Conservation (phyloP, 2,888 invertebrate species). For the Aphodius sticticus region DNA sequence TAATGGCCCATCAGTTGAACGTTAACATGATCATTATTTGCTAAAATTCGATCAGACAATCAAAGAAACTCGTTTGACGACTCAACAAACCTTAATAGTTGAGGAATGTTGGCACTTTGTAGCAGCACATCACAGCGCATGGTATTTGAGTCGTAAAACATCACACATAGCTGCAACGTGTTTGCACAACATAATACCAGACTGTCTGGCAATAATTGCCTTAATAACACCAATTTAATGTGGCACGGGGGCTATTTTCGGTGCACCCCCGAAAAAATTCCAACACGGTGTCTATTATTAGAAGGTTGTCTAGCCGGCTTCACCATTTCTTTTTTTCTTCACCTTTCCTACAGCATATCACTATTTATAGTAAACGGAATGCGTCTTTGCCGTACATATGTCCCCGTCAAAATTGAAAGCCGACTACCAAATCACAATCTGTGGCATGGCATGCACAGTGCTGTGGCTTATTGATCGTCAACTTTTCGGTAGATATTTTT, state of each 20-base stretch:
- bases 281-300: conserved; percentile 25
- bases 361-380: conserved; percentile 10
- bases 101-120: too few species aligned
- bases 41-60: too few species aligned
- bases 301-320: conserved; percentile 29
- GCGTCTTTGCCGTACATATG: neutral
- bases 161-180: neutral
- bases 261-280: conserved; percentile 28
- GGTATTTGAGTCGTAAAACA: neutral
- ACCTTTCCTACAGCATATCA: conserved; percentile 25
- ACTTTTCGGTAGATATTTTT: neutral
- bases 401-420: conserved; percentile 8
- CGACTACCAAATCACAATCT: conserved; percentile 14
- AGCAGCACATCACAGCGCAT: too few species aligned
- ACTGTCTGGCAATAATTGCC: conserved; percentile 11
- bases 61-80: too few species aligned
- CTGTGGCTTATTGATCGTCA: neutral
- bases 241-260: conserved; percentile 13
- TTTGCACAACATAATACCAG: conserved; percentile 4
- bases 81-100: too few species aligned
- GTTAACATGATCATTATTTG: too few species aligned
- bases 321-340: conserved; percentile 20
- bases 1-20: too few species aligned
- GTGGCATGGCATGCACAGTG: neutral
- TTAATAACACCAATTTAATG: conserved; percentile 22